Evolutionary conservation across 2,797 vertebrate genomes (phyloP), one percentile per base, ranked within the genome.

Genomic region (Pipistrellus pygmaeus): DNA sequence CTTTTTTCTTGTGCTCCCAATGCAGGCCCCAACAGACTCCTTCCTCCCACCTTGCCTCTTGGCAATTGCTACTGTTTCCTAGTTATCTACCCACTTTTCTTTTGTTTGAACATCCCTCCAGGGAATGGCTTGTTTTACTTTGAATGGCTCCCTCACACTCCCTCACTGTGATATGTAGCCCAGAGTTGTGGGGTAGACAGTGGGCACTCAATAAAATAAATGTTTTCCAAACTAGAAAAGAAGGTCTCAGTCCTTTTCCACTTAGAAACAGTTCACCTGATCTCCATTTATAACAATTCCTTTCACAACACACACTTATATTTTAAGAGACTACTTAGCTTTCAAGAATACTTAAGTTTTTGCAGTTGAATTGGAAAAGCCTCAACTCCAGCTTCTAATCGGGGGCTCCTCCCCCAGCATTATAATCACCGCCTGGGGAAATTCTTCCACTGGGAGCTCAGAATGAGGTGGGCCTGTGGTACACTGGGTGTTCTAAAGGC

Each of bases 271-370:
- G 7, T 30, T 91, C 75, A 14, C 46, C 21, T 11, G 8, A 27
- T 64, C 53, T 85, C 60, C 15, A 13, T 3, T 6, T 62, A 17
- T 66, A 17, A 69, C 1, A 23, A 27, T 30, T 21, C 18, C 1
- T 89, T 75, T 85, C 82, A 66, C 17, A 75, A 41, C 3, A 88
- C 76, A 78, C 3, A 23, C 64, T 69, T 71, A 25, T 3, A 35
- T 83, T 88, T 85, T 57, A 77, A 95, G 41, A 46, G 44, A 23
- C 30, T 84, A 62, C 73, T 69, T 51, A 57, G 38, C 21, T 94
- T 82, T 38, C 13, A 87, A 93, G 75, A 91, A 80, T 55, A 25
- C 11, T 10, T 41, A 64, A n/a, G 3, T 68, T 92, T 76, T 91
- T 77, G 66, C 4, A 35, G 17, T 81, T 66, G 5, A 35, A 14